These are phyloP conservation scores for Tigriopus japonicus DNA, from an alignment of 1,140 invertebrate genomes.

Conservation along the genomic window DNA sequence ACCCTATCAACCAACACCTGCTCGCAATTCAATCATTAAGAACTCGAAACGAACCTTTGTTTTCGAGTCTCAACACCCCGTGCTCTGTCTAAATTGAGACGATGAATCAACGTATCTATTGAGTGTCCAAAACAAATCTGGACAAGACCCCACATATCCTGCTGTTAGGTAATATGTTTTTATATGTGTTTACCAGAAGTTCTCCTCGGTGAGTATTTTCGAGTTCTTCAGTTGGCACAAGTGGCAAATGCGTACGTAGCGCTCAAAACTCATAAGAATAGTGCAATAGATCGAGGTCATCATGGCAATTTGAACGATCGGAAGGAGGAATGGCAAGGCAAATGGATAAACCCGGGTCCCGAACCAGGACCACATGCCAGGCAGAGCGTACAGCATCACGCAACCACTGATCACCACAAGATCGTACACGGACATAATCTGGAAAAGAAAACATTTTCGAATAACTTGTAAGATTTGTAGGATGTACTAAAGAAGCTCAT, in stretches of 20 bases:
- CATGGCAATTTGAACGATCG: constrained; percentile 6
- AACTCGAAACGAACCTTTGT: too few species aligned
- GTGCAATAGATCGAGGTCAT: constrained; percentile 8
- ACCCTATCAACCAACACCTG: too few species aligned
- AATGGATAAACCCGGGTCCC: background rate
- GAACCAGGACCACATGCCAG: background rate
- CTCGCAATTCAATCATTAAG: too few species aligned
- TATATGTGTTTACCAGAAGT: background rate
- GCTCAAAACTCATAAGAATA: constrained; percentile 5
- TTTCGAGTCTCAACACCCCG: too few species aligned
- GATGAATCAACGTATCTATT: too few species aligned
- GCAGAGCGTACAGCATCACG: background rate
- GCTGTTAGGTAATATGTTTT: too few species aligned
- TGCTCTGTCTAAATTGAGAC: too few species aligned
- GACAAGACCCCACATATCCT: too few species aligned
- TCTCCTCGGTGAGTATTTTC: background rate
- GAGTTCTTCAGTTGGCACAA: constrained; percentile 3
- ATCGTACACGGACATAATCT: constrained; percentile 3
- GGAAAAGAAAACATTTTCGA: background rate
- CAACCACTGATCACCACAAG: background rate
- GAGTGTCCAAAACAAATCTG: too few species aligned
- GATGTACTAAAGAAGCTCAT: too few species aligned
- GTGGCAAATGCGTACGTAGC: constrained; percentile 5
- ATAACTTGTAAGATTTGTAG: too few species aligned
- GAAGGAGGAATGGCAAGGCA: background rate